Conservation (phyloP, 2,888 invertebrate species). For the Mythimna albipuncta region DNA sequence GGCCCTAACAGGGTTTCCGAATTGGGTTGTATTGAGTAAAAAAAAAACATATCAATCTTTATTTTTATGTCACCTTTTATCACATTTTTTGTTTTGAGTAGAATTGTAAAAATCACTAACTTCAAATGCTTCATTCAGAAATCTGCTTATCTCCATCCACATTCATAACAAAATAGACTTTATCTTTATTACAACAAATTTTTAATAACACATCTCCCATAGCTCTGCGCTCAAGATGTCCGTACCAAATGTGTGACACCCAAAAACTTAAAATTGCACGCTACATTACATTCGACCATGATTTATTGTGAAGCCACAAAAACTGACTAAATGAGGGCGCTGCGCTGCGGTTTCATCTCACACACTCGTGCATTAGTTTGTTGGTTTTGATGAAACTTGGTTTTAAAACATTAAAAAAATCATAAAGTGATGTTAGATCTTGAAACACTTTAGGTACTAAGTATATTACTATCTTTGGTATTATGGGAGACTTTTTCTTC, state of each 20-base stretch:
- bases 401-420: neutral
- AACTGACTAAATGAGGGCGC: conserved; percentile 62
- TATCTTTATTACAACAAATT: conserved; percentile 10
- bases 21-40: too few species aligned
- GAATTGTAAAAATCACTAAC: too few species aligned
- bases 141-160: neutral
- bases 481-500: too few species aligned
- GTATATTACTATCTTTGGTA: too few species aligned
- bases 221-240: conserved; percentile 32
- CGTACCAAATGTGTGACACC: conserved; percentile 78
- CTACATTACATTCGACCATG: conserved; percentile 78
- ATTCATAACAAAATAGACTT: neutral
- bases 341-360: conserved; percentile 54
- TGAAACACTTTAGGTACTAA: too few species aligned
- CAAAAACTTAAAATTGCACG: conserved; percentile 83
- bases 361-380: conserved; percentile 25
- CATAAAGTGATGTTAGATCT: neutral
- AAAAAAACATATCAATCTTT: too few species aligned
- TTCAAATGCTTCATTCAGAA: too few species aligned
- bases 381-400: conserved; percentile 11
- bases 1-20: too few species aligned
- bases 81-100: too few species aligned
- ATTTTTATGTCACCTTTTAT: too few species aligned
- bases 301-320: conserved; percentile 76
- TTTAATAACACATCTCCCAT: conserved; percentile 26